Evolutionary conservation across 2,113 vertebrate genomes (phyloP).

Genomic region (Phrynosoma platyrhinos): DNA sequence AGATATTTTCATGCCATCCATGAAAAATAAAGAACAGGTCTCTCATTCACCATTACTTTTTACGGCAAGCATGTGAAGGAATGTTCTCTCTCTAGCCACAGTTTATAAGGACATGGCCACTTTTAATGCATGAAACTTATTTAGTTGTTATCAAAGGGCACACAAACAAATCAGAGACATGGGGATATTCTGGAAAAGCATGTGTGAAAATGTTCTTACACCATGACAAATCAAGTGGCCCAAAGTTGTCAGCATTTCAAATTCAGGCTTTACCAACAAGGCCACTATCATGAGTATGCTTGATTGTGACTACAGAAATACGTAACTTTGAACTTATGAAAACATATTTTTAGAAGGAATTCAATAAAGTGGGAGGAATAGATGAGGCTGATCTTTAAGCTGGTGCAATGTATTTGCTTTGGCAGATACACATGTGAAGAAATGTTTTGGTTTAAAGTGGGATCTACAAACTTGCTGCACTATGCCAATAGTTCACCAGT

Average conservation of each 20-base stretch:
- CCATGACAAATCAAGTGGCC: not conserved
- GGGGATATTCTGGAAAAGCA: not conserved
- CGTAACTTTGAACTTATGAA: not conserved
- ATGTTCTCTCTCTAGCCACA: not conserved
- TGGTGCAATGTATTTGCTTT: not conserved
- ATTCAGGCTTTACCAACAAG: not conserved
- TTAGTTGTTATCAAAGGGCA: not conserved
- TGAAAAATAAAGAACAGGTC: not conserved
- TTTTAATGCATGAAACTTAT: not conserved
- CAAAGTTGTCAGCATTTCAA: not conserved
- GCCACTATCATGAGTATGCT: not conserved
- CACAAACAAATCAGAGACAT: not conserved
- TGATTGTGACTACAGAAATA: not conserved
- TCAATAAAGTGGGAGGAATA: not conserved
- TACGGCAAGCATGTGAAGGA: not conserved
- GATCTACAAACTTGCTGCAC: not conserved
- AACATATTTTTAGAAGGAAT: not conserved
- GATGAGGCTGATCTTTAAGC: not conserved
- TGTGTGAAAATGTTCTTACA: not conserved
- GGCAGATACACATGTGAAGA: not conserved
- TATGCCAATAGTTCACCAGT: not conserved
- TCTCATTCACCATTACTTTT: not conserved
- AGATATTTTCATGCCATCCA: not conserved
- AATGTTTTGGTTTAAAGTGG: not conserved
- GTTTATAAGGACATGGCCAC: not conserved